Base-by-base conservation (phyloP, 2,113 vertebrate genomes). In the Poeciliopsis prolifica region DNA sequence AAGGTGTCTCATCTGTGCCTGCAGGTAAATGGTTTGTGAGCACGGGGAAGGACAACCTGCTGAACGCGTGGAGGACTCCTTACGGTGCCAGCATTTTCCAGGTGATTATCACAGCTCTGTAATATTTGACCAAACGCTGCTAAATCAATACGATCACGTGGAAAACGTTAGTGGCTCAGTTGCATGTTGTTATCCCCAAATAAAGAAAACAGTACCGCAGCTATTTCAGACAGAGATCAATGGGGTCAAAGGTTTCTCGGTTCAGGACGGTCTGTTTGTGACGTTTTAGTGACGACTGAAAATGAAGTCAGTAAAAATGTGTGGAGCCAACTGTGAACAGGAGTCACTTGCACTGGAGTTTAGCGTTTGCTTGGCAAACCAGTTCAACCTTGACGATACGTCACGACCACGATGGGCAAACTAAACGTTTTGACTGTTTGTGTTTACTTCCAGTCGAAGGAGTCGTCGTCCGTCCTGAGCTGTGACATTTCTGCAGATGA, bases 71-170 rank as follows among this genome's bases (percentile, higher is more conserved):
- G 97, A 94, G 97, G 94, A 96, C 97, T 13, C 97, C 97, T 0
- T 99, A 99, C 0, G 97, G 97, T 48, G 97, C 97, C 64, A 99
- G 97, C 94, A 99, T 99, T 88, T 99, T 99, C 94, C 97, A 99
- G 96, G 97, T 42, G 40, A 42, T 48, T 4, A 48, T 19, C 17
- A 4, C 44, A 48, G 5, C 1, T 48, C 44, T 48, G 44, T 2
- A 48, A 4, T 42, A 42, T 42, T 14, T 48, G 44, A 19, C 44
- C 44, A 19, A 48, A 48, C 7, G 17, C 17, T 19, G 44, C 44
- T 19, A 19, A 48, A 54, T 24, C 48, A 22, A 54, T 54, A 54
- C 22, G 24, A 58, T 19, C 24, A n/a, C 51, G 3, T 58, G 51
- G 10, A 58, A n/a, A 58, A n/a, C 24, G 3, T 58, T n/a, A n/a